phyloP scores from a whole-genome alignment of 2,113 vertebrate genomes.

The Corythaeola cristata region DNA sequence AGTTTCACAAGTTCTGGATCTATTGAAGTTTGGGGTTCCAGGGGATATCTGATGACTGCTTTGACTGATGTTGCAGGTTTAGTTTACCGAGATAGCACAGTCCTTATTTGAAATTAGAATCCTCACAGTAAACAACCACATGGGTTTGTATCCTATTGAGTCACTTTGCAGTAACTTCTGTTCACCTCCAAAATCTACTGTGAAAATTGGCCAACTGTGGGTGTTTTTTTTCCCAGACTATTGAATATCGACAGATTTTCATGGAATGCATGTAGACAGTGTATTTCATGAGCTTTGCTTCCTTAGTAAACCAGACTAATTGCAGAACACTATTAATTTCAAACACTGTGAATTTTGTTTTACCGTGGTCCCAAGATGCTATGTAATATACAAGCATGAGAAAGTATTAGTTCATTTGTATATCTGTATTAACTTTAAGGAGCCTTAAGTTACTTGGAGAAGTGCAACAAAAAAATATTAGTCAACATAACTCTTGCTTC shows the following conservation, averaged over 20 bases:
- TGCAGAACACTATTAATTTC: neutral
- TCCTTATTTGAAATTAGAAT: neutral
- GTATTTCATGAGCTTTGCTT: neutral
- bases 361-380: neutral
- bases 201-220: neutral
- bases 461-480: neutral
- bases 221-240: neutral
- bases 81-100: neutral
- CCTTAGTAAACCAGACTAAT: neutral
- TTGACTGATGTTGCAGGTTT: neutral
- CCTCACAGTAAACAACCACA: neutral
- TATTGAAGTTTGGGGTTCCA: neutral
- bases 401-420: neutral
- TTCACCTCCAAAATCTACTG: neutral
- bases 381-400: neutral
- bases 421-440: neutral
- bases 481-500: neutral
- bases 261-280: neutral
- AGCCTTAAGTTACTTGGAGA: neutral
- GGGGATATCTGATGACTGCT: neutral
- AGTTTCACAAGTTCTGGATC: neutral
- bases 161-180: neutral
- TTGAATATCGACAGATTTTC: neutral
- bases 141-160: neutral
- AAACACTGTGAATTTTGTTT: neutral